phyloP scores from a whole-genome alignment of 2,888 invertebrate species.

The Mythimna pallens region DNA sequence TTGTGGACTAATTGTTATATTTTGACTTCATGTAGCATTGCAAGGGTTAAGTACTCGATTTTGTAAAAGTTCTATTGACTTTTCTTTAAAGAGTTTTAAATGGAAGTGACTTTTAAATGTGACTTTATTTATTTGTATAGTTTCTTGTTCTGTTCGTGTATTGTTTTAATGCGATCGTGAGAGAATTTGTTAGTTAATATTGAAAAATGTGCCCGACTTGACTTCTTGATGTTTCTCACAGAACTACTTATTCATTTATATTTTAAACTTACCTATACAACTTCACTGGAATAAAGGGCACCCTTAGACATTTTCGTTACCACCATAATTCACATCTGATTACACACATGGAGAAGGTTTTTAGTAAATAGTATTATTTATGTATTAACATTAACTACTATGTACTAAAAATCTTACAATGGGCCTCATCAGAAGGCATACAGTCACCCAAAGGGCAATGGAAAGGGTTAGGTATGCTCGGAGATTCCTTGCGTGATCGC shows the following conservation, averaged over 20 bases:
- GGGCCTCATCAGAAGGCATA: too few relatives aligned
- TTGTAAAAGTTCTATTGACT: constrained; percentile 18
- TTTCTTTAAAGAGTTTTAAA: constrained; percentile 45
- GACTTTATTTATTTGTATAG: constrained; percentile 52
- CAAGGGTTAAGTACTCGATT: constrained; percentile 43
- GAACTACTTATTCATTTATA: not conserved
- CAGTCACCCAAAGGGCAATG: too few relatives aligned
- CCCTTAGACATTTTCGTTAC: too few relatives aligned
- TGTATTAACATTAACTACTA: too few relatives aligned
- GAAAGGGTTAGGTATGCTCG: too few relatives aligned
- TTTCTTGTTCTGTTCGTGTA: constrained; percentile 23
- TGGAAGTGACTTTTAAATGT: constrained; percentile 42
- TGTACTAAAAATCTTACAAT: too few relatives aligned
- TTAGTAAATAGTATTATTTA: too few relatives aligned
- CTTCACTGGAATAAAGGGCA: too few relatives aligned
- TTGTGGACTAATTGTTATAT: constrained; percentile 55
- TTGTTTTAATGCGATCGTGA: constrained; percentile 50
- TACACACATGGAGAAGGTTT: too few relatives aligned
- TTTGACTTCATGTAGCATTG: constrained; percentile 56
- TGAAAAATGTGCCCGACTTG: constrained; percentile 22
- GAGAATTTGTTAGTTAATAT: constrained; percentile 19
- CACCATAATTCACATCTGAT: too few relatives aligned
- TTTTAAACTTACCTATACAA: not conserved
- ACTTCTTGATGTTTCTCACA: constrained; percentile 49
- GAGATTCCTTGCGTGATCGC: too few relatives aligned